Evolutionary conservation across 1,140 invertebrate genomes (phyloP).

Genomic region (Rhagoletis pomonella): DNA sequence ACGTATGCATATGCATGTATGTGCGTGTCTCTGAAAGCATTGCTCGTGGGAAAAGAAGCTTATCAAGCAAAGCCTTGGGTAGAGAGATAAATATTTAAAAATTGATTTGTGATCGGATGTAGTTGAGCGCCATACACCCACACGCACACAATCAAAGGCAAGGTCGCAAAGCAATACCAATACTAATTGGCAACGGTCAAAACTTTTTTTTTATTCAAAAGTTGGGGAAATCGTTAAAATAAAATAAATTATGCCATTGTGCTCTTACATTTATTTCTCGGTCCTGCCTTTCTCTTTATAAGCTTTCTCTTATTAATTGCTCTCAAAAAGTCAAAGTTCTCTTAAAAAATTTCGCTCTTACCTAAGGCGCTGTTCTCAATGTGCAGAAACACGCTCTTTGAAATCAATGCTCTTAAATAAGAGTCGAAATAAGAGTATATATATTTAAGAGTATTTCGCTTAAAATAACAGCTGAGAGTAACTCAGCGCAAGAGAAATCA

Average conservation of each 20-base stretch:
- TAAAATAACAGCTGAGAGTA: neutral
- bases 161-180: neutral
- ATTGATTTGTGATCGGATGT: conserved; percentile 32
- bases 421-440: neutral
- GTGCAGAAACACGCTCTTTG: neutral
- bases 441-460: neutral
- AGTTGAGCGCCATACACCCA: neutral
- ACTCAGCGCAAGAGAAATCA: too few relatives aligned
- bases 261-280: neutral
- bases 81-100: neutral
- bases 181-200: neutral
- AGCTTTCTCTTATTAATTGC: neutral
- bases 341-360: neutral
- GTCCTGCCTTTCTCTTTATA: too few relatives aligned
- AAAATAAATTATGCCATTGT: neutral
- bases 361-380: neutral
- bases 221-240: neutral
- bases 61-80: neutral
- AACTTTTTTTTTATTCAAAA: neutral
- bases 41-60: neutral
- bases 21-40: neutral
- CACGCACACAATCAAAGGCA: conserved; percentile 17
- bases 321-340: neutral
- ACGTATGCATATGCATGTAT: neutral
- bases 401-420: too few relatives aligned